These are phyloP conservation scores for Blastobasis lacticolella DNA, from an alignment of 2,888 invertebrate genomes.

Conservation along the genomic window DNA sequence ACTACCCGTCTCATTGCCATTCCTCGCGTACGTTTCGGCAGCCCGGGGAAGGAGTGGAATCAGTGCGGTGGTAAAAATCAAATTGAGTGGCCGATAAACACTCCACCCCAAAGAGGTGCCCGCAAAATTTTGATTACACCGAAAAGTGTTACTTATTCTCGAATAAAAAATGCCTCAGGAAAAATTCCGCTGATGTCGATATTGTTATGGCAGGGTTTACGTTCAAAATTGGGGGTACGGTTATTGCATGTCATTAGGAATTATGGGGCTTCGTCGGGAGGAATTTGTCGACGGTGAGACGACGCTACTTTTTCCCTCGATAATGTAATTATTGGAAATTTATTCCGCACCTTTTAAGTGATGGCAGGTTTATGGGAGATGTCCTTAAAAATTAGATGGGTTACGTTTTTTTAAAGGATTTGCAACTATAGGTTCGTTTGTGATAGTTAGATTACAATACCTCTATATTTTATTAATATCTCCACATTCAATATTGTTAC, in stretches of 20 bases:
- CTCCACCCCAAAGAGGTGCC: slow-evolving; percentile 31
- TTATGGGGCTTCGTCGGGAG: slow-evolving; percentile 68
- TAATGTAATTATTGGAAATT: slow-evolving; percentile 73
- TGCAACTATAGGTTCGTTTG: too few species aligned
- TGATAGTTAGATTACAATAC: too few species aligned
- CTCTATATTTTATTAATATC: too few species aligned
- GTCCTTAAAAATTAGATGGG: neutral
- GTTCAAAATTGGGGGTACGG: slow-evolving; percentile 73
- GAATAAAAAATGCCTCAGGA: slow-evolving; percentile 55
- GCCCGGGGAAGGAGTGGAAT: slow-evolving; percentile 48
- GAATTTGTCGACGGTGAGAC: slow-evolving; percentile 54
- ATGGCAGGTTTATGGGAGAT: slow-evolving; percentile 5
- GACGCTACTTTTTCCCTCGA: slow-evolving; percentile 48
- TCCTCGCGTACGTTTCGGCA: slow-evolving; percentile 44
- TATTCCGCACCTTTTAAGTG: slow-evolving; percentile 47
- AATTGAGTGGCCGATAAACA: slow-evolving; percentile 72
- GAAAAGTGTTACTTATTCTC: slow-evolving; percentile 72
- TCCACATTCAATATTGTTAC: too few species aligned
- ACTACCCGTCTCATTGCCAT: slow-evolving; percentile 33
- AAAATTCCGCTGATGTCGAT: slow-evolving; percentile 73
- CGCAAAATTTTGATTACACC: slow-evolving; percentile 68
- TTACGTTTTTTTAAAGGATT: too few species aligned
- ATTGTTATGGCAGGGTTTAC: slow-evolving; percentile 73
- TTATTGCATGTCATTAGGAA: slow-evolving; percentile 76
- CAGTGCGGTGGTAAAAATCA: slow-evolving; percentile 67